Percentiles rank a stretch among this genome's conserved stretches.
Evolutionary conservation across 2,888 invertebrate genomes (phyloP).

Genomic region (Cephonodes hylas): DNA sequence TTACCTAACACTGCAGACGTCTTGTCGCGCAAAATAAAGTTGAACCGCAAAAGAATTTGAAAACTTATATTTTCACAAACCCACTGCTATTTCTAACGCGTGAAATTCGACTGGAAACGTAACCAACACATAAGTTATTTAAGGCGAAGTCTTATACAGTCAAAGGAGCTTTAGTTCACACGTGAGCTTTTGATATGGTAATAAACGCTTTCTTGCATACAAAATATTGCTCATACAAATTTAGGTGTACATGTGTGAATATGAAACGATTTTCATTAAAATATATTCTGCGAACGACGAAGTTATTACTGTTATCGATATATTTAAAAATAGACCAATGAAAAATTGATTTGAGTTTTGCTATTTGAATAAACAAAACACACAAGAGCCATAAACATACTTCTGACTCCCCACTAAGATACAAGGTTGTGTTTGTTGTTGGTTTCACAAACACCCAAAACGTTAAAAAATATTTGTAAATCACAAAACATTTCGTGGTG

Average conservation of each 20-base stretch:
- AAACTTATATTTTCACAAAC: neutral
- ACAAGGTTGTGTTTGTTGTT: too few relatives aligned
- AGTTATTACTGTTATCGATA: too few relatives aligned
- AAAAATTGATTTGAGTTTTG: too few relatives aligned
- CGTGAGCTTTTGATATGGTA: slow-evolving; percentile 28
- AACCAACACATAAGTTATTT: neutral
- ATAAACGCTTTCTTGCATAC: slow-evolving; percentile 18
- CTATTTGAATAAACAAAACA: too few relatives aligned
- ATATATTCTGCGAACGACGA: neutral
- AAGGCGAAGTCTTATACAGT: neutral
- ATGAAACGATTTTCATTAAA: neutral
- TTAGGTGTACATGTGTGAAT: neutral
- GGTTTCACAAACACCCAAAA: too few relatives aligned
- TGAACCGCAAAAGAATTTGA: neutral
- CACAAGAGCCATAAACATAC: too few relatives aligned
- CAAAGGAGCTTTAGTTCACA: slow-evolving; percentile 4
- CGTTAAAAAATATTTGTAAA: too few relatives aligned
- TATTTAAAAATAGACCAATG: too few relatives aligned
- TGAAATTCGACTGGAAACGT: neutral
- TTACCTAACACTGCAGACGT: too few relatives aligned
- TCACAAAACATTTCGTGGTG: too few relatives aligned
- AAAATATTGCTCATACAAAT: slow-evolving; percentile 1
- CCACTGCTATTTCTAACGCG: neutral
- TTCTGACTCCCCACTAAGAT: too few relatives aligned
- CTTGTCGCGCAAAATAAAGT: neutral